Base-by-base conservation (phyloP, 2,797 vertebrate species). In the Oreonectes daqikongensis region DNA sequence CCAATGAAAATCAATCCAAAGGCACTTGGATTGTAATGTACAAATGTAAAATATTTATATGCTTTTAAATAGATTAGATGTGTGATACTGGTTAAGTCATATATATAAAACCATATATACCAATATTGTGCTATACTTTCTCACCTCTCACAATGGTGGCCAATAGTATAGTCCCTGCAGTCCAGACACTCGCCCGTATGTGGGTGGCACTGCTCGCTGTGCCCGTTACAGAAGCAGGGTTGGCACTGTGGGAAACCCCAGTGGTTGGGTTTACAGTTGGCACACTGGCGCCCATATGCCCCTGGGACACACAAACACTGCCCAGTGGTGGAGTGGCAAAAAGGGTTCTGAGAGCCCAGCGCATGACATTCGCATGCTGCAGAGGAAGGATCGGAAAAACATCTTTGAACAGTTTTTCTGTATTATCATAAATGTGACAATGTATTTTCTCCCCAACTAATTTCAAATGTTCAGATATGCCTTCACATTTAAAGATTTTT, bases 161-260 rank as follows among this genome's bases (percentile, higher is more conserved):
- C 97, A 0, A 89, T 77, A 0, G 96, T 97, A 83, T 95, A 92
- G 86, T 95, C 96, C 42, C 91, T 89, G 88, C 98, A 99, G 87
- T 90, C 88, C 80, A 94, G 87, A 83, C 98, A 99, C 82, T 95
- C 91, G n/a, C 98, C 98, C 0, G 90, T 97, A 82, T 91, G 90
- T 0, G 90, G 84, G 87, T 94, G 88, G 65, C 98, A 99, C 83
- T 91, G 85, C 0, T 98, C 94, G 0, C 95, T 92, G 0, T 99
- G 96, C 38, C 95, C 94, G 0, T 98, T 98, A 75, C 98, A 99
- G 17, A 95, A 94, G 85, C 98, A 99, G 11, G 87, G 88, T 40
- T 94, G 91, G 86, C 98, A 99, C 44, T 87, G 91, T 0, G 98
- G 97, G 86, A 98, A 99, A 72, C 97, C 96, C 97, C 97, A 99